These are phyloP conservation scores for Spinibarbus caldwelli DNA, from an alignment of 2,797 vertebrate genomes.

Conservation along the genomic window DNA sequence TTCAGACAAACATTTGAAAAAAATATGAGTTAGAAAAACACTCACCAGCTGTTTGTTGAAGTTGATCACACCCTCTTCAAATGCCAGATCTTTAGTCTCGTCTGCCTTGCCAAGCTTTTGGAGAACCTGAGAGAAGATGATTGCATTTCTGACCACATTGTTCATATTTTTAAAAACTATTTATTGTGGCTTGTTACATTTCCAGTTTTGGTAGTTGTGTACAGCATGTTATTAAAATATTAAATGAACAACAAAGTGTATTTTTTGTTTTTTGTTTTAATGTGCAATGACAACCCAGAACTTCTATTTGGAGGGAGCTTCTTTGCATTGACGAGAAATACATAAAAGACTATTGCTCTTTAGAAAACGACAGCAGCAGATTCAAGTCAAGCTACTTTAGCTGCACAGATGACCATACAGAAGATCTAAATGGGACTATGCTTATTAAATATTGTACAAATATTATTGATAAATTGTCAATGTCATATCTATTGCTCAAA, in stretches of 20 bases:
- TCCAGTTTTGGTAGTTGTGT: neutral
- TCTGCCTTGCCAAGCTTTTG: conserved; percentile 99
- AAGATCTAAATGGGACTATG: neutral
- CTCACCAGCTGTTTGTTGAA: conserved; percentile 98
- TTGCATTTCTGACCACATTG: conserved; percentile 7
- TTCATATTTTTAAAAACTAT: neutral
- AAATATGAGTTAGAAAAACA: neutral
- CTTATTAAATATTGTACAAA: neutral
- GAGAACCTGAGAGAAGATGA: conserved; percentile 82
- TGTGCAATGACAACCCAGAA: neutral
- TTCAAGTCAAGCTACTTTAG: neutral
- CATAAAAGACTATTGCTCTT: neutral
- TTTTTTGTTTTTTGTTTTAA: too few species aligned
- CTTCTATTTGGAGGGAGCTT: neutral
- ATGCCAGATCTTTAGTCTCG: conserved; percentile 96
- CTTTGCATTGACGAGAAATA: neutral
- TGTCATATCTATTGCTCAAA: neutral
- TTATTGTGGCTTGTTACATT: neutral
- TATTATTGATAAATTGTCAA: neutral
- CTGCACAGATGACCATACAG: neutral
- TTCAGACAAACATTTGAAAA: too few species aligned
- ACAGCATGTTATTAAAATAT: neutral
- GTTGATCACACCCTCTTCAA: conserved; percentile 97
- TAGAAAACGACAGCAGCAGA: neutral
- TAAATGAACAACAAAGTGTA: neutral